Conservation (phyloP, 2,797 vertebrate genomes). For the Rhinophrynus dorsalis region DNA sequence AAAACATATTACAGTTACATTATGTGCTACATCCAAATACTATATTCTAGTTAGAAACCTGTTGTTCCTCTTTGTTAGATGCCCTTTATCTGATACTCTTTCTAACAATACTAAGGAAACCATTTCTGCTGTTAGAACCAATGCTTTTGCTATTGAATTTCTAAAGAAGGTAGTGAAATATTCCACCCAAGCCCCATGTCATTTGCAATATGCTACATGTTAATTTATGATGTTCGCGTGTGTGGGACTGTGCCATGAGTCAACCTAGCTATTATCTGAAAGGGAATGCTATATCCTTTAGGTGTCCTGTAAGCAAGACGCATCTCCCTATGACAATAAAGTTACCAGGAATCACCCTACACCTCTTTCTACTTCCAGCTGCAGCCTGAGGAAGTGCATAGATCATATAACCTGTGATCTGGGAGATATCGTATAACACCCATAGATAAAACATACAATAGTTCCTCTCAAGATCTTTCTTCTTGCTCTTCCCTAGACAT, state of each 20-base stretch:
- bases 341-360: background rate
- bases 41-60: too few relatives aligned
- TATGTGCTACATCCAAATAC: too few relatives aligned
- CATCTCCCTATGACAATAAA: background rate
- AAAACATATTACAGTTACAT: too few relatives aligned
- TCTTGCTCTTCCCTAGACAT: background rate
- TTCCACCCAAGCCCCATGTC: background rate
- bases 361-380: background rate
- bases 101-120: too few relatives aligned
- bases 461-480: background rate
- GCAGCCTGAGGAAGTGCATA: slow-evolving; percentile 3
- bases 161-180: too few relatives aligned
- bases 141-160: too few relatives aligned
- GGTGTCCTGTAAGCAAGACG: background rate
- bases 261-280: too few relatives aligned
- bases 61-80: too few relatives aligned
- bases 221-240: background rate
- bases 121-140: too few relatives aligned
- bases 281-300: background rate
- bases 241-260: background rate
- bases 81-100: too few relatives aligned
- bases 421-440: slow-evolving; percentile 29
- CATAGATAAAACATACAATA: slow-evolving; percentile 6
- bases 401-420: slow-evolving; percentile 39
- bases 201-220: background rate